These are phyloP conservation scores for Panthera tigris DNA, from an alignment of 2,113 vertebrate genomes.

Conservation along the genomic window DNA sequence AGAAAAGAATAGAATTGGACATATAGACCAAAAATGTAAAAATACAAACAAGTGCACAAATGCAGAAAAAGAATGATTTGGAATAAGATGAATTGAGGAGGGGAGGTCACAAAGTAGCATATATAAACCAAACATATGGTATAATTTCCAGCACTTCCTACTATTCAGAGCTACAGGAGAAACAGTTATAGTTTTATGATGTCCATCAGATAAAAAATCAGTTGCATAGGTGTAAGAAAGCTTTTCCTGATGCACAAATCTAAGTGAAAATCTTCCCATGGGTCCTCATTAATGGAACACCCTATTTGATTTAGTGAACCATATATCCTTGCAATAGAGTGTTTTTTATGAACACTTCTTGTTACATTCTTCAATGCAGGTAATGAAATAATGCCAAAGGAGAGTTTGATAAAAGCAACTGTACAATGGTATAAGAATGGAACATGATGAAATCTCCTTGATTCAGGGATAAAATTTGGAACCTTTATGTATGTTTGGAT, in stretches of 20 bases:
- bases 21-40: background rate
- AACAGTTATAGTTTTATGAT: background rate
- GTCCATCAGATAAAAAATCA: background rate
- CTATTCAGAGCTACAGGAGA: background rate
- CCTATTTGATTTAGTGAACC: slow-evolving; percentile 18
- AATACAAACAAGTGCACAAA: background rate
- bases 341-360: slow-evolving; percentile 3
- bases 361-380: slow-evolving; percentile 40
- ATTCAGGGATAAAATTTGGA: background rate
- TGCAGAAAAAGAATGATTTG: background rate
- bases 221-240: background rate
- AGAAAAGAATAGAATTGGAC: background rate
- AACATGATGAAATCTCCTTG: background rate
- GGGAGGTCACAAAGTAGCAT: background rate
- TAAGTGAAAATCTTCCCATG: background rate
- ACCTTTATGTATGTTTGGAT: background rate
- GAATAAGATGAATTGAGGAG: background rate
- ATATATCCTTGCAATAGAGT: background rate
- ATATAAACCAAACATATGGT: background rate
- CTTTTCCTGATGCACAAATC: background rate
- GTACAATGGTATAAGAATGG: background rate
- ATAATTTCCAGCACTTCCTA: background rate
- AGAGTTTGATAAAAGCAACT: slow-evolving; percentile 13
- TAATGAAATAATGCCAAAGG: slow-evolving; percentile 5
- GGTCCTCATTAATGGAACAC: slow-evolving; percentile 36